A percentile compares a stretch with the other conserved stretches of the same genome.
phyloP scores from a whole-genome alignment of 2,113 vertebrate species.

The Suricata suricatta region DNA sequence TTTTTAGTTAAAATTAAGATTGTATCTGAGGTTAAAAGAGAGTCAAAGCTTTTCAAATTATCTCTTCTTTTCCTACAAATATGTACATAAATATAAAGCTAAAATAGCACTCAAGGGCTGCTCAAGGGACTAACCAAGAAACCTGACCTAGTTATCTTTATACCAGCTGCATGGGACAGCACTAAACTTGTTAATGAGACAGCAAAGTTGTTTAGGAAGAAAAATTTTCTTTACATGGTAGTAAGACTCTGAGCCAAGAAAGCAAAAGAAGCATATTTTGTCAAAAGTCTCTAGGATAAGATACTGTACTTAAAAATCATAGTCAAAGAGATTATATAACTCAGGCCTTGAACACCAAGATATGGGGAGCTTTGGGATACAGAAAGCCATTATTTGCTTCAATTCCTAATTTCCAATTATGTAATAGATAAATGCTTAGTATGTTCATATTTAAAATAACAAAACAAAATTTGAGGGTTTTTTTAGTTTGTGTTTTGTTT shows the following conservation, averaged over 20 bases:
- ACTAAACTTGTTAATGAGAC: neutral
- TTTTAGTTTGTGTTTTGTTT: too few species aligned
- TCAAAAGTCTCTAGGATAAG: constrained; percentile 8
- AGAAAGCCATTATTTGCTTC: neutral
- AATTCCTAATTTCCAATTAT: neutral
- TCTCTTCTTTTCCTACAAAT: constrained; percentile 24
- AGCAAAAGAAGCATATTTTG: neutral
- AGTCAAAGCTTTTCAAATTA: constrained; percentile 47
- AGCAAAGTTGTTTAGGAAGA: neutral
- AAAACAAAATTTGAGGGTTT: neutral
- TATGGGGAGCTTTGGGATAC: neutral
- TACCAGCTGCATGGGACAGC: neutral
- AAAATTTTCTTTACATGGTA: constrained; percentile 38
- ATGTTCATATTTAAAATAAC: constrained; percentile 5
- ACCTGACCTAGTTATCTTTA: constrained; percentile 28
- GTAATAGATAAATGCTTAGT: neutral
- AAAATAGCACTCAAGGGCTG: neutral
- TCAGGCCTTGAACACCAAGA: neutral
- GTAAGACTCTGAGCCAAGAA: constrained; percentile 13
- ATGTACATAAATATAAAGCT: constrained; percentile 17
- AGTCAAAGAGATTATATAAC: neutral
- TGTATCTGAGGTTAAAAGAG: constrained; percentile 25
- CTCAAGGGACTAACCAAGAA: constrained; percentile 5
- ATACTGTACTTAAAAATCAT: neutral
- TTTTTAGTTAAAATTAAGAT: constrained; percentile 52